phyloP scores from a whole-genome alignment of 2,797 vertebrate genomes.

The Thaleichthys pacificus region DNA sequence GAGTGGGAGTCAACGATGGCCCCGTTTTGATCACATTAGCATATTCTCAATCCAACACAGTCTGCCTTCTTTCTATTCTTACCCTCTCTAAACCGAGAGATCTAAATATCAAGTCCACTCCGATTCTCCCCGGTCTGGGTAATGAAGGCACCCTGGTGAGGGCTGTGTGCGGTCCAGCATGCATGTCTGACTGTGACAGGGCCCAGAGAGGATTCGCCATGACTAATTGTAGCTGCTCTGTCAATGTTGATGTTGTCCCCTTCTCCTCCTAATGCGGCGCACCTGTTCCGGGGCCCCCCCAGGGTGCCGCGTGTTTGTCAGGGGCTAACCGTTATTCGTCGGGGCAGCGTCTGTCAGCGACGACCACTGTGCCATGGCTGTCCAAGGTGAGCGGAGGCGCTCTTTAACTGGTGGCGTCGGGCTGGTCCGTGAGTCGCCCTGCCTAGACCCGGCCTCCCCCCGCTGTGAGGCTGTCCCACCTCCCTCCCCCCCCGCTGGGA shows the following conservation, averaged over 20 bases:
- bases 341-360: slow-evolving; percentile 50
- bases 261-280: slow-evolving; percentile 37
- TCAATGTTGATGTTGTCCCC: slow-evolving; percentile 38
- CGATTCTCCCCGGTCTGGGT: neutral
- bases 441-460: neutral
- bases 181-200: neutral
- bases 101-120: neutral
- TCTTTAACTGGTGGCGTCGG: slow-evolving; percentile 55
- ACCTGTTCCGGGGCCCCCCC: slow-evolving; percentile 57
- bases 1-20: neutral
- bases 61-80: neutral
- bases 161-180: neutral
- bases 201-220: neutral
- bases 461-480: neutral
- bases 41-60: neutral
- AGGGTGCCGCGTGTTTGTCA: slow-evolving; percentile 46
- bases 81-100: neutral
- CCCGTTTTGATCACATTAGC: neutral
- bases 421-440: neutral
- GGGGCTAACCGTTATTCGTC: slow-evolving; percentile 57
- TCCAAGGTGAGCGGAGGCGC: slow-evolving; percentile 66
- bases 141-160: neutral
- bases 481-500: neutral
- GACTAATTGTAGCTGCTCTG: slow-evolving; percentile 55
- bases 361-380: slow-evolving; percentile 53